Evolutionary conservation across 2,113 vertebrate species (phyloP).

Genomic region (Brachyhypopomus gauderio): DNA sequence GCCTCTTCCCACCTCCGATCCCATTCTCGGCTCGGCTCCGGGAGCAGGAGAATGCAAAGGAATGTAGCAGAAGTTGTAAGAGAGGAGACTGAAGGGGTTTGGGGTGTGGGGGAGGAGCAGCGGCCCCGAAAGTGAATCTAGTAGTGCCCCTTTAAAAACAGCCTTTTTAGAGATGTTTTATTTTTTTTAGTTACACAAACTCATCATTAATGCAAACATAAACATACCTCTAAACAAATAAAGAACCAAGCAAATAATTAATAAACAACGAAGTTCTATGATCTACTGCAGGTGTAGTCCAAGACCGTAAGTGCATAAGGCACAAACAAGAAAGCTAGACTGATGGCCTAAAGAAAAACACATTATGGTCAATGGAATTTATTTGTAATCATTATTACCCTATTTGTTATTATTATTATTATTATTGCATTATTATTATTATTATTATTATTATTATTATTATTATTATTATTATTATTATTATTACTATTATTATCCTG

Average conservation of each 20-base stretch:
- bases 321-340: no score
- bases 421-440: no score
- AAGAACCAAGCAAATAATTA: not conserved
- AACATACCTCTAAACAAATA: not conserved
- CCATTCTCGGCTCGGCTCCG: constrained; percentile 82
- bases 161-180: not conserved
- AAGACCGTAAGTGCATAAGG: no score
- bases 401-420: no score
- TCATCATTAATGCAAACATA: constrained; percentile 9
- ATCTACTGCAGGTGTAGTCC: not conserved
- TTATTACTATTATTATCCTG: no score
- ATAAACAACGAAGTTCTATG: not conserved
- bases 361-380: no score
- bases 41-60: constrained; percentile 68
- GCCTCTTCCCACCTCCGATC: constrained; percentile 85
- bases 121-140: constrained; percentile 81
- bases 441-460: no score
- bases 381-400: no score
- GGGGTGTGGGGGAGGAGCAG: not conserved
- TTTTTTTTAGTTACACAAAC: no score
- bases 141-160: constrained; percentile 71
- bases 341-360: no score
- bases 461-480: no score
- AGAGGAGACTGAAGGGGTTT: constrained; percentile 61
- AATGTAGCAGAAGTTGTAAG: constrained; percentile 84